Percentiles rank a stretch among this genome's conserved stretches.
Evolutionary conservation across 2,113 vertebrate genomes (phyloP).

Genomic region (Dicaeum eximium): DNA sequence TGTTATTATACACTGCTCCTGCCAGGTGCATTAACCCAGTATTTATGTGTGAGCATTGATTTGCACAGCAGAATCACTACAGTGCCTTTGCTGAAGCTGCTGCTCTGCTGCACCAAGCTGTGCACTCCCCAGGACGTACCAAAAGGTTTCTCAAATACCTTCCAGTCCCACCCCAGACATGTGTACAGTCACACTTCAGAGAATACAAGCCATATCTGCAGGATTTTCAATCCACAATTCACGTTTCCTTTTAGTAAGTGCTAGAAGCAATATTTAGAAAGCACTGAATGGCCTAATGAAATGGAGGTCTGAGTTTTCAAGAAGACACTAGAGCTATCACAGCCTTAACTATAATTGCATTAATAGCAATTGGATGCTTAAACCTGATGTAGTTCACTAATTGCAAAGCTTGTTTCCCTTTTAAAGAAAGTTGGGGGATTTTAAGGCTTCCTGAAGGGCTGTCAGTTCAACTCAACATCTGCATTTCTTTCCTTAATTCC

Average conservation of each 20-base stretch:
- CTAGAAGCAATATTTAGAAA: neutral
- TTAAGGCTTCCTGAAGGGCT: slow-evolving; percentile 59
- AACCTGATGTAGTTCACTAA: slow-evolving; percentile 20
- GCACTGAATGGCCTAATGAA: neutral
- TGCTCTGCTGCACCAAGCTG: neutral
- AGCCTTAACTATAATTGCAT: slow-evolving; percentile 53
- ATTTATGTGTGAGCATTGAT: neutral
- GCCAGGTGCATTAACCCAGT: neutral
- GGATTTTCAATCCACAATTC: neutral
- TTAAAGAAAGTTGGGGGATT: neutral
- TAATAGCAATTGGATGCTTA: slow-evolving; percentile 44
- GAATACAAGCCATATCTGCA: neutral
- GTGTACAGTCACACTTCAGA: neutral
- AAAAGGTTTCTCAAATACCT: neutral
- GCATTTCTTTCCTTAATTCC: slow-evolving; percentile 1
- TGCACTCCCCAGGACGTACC: neutral
- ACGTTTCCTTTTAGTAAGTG: neutral
- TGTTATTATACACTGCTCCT: neutral
- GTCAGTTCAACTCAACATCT: slow-evolving; percentile 48
- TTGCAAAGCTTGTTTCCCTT: slow-evolving; percentile 46
- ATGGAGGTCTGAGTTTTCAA: neutral
- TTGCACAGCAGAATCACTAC: neutral
- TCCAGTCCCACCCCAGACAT: neutral
- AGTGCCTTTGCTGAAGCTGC: neutral
- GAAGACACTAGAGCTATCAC: neutral